These are phyloP conservation scores for Sycophila sp. DNA, from an alignment of 1,140 invertebrate species.

Conservation along the genomic window DNA sequence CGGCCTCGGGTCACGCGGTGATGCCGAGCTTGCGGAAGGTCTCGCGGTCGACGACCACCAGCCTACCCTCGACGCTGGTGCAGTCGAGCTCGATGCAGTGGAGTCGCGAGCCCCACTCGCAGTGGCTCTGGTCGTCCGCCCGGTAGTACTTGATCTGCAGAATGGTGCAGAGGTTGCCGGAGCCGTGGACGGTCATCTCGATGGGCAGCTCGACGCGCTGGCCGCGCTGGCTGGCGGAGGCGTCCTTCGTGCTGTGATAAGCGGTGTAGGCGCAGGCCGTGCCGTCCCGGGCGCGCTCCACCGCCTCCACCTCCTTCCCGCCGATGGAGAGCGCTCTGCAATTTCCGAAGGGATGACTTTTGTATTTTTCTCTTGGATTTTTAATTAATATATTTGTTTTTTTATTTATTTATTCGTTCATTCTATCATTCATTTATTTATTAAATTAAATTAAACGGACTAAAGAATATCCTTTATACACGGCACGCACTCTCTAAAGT, in stretches of 20 bases:
- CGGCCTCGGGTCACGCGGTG: conserved; percentile 4
- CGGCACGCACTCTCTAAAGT: no score
- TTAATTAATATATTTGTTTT: no score
- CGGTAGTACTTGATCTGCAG: conserved; percentile 71
- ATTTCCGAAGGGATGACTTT: conserved; percentile 29
- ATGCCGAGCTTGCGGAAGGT: conserved; percentile 52
- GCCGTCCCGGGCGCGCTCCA: conserved; percentile 61
- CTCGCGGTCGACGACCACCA: conserved; percentile 65
- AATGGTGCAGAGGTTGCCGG: conserved; percentile 64
- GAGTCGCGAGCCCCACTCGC: conserved; percentile 68
- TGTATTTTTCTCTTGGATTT: no score
- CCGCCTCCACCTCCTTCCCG: conserved; percentile 58
- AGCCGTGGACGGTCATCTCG: conserved; percentile 61
- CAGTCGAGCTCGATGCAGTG: conserved; percentile 71
- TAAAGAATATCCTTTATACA: no score
- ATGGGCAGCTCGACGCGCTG: conserved; percentile 63
- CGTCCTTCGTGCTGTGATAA: conserved; percentile 61
- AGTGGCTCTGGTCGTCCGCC: conserved; percentile 65
- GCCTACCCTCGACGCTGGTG: conserved; percentile 61
- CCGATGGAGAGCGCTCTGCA: conserved; percentile 61
- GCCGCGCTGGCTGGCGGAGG: conserved; percentile 57
- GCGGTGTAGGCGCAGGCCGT: conserved; percentile 66
- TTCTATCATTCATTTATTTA: no score
- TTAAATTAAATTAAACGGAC: no score
- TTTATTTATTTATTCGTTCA: no score